Evolutionary conservation across 2,113 vertebrate genomes (phyloP).

Genomic region (Sylvia atricapilla): DNA sequence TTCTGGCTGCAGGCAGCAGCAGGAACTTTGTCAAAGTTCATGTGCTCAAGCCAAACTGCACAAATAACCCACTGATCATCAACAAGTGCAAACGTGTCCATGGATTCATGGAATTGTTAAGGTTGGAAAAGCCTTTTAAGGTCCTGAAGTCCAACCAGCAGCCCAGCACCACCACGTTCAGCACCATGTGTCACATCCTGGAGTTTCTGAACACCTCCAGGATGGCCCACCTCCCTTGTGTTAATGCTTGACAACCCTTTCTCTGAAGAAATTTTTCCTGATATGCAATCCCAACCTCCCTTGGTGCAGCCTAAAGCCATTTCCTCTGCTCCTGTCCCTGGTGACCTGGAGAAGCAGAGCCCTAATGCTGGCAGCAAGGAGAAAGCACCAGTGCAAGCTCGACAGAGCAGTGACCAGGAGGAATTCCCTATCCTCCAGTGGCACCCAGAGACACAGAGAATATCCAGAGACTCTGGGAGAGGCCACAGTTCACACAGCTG

Average conservation of each 20-base stretch:
- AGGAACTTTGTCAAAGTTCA: not conserved
- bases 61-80: rapidly evolving
- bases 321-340: not conserved
- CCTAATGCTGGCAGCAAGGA: not conserved
- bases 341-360: not conserved
- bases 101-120: rapidly evolving
- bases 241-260: rapidly evolving
- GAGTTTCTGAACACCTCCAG: rapidly evolving
- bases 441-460: not conserved
- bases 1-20: not conserved
- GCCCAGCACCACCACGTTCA: rapidly evolving
- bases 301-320: rapidly evolving
- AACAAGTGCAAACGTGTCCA: rapidly evolving
- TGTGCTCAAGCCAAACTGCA: rapidly evolving
- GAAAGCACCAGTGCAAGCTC: not conserved
- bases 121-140: rapidly evolving
- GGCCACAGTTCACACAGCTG: not conserved
- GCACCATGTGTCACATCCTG: rapidly evolving
- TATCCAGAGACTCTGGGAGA: not conserved
- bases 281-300: rapidly evolving
- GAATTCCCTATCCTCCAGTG: no score
- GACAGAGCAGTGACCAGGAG: not conserved
- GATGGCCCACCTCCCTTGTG: rapidly evolving
- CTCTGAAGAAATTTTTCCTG: not conserved
- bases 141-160: rapidly evolving